Percentiles rank a stretch among this genome's conserved stretches.
These are phyloP conservation scores for Diprion similis DNA, from an alignment of 1,140 invertebrate genomes.

Conservation along the genomic window DNA sequence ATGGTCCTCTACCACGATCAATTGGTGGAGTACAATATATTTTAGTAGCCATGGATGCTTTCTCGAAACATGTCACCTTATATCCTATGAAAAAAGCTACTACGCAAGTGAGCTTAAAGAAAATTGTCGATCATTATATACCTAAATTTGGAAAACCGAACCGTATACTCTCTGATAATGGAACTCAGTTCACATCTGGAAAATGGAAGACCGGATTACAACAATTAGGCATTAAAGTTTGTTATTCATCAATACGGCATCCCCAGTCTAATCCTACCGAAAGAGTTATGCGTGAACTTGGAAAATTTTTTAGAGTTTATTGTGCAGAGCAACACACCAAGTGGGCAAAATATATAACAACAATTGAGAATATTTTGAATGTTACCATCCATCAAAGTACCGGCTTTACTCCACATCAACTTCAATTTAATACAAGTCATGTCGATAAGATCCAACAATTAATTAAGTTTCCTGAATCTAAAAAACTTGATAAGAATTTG, in stretches of 20 bases:
- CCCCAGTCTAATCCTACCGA: slow-evolving; percentile 29
- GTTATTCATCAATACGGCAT: slow-evolving; percentile 23
- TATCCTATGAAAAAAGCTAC: slow-evolving; percentile 26
- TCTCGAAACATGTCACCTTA: slow-evolving; percentile 28
- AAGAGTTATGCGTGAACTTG: slow-evolving; percentile 26
- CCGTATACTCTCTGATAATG: slow-evolving; percentile 25
- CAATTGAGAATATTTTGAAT: slow-evolving; percentile 22
- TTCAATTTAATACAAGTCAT: slow-evolving; percentile 25
- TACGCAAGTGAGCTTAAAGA: slow-evolving; percentile 15
- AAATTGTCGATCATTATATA: slow-evolving; percentile 25
- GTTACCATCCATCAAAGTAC: slow-evolving; percentile 26
- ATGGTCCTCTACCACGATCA: slow-evolving; percentile 29
- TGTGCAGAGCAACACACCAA: slow-evolving; percentile 22
- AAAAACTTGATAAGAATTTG: neutral
- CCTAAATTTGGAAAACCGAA: slow-evolving; percentile 22
- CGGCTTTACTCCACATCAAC: slow-evolving; percentile 24
- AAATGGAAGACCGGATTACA: slow-evolving; percentile 22
- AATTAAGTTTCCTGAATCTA: neutral
- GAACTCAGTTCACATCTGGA: slow-evolving; percentile 26
- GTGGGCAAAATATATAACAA: slow-evolving; percentile 23
- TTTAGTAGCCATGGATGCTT: slow-evolving; percentile 30
- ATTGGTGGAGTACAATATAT: slow-evolving; percentile 28
- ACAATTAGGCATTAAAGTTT: slow-evolving; percentile 17
- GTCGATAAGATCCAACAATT: neutral
- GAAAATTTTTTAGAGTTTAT: slow-evolving; percentile 24